phyloP scores from a whole-genome alignment of 2,797 vertebrate species.

The Cossypha caffra region DNA sequence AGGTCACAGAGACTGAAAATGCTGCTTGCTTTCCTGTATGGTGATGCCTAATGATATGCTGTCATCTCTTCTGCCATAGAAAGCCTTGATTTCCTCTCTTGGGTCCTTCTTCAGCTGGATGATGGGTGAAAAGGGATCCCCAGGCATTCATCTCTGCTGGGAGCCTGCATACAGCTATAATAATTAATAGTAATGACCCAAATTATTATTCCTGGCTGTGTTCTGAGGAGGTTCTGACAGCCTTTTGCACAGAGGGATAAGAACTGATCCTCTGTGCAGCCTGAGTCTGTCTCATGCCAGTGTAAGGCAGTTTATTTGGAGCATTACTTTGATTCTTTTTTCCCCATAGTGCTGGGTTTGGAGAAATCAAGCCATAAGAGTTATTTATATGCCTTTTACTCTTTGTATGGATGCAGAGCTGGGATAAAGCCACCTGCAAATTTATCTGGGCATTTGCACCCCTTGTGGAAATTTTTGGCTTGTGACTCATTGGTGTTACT shows the following conservation, averaged over 20 bases:
- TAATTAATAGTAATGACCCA: neutral
- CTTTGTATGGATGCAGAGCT: neutral
- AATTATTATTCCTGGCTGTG: neutral
- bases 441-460: neutral
- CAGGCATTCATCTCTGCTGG: neutral
- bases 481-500: neutral
- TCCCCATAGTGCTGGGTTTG: neutral
- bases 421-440: neutral
- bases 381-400: neutral
- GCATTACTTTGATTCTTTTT: neutral
- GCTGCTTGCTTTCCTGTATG: neutral
- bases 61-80: neutral
- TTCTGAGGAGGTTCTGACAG: neutral
- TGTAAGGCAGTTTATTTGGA: neutral
- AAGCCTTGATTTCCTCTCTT: neutral
- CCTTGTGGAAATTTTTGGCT: neutral
- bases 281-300: neutral
- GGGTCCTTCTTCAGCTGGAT: neutral
- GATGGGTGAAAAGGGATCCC: neutral
- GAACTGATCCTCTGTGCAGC: neutral
- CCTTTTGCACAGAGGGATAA: neutral
- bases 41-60: neutral
- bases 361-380: neutral
- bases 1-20: neutral
- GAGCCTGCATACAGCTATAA: neutral